These are phyloP conservation scores for Procambarus virginalis DNA, from an alignment of 1,140 invertebrate genomes.

Conservation along the genomic window DNA sequence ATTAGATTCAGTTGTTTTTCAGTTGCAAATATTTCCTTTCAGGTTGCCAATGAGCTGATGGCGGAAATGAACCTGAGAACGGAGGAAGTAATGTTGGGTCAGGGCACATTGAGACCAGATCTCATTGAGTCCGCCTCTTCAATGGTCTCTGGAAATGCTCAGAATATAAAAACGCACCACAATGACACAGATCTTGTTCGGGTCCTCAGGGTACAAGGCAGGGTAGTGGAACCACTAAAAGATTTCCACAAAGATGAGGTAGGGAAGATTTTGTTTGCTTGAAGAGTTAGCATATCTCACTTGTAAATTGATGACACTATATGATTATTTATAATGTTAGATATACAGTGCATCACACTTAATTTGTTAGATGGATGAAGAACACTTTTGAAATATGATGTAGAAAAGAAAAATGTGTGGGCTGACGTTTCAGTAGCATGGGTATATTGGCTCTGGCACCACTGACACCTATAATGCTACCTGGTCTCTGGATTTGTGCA, in stretches of 20 bases:
- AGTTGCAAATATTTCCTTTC: neutral
- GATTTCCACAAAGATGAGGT: constrained; percentile 99
- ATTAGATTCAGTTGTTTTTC: neutral
- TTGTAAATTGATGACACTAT: no score
- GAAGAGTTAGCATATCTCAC: neutral
- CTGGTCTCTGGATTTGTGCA: no score
- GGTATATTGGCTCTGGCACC: no score
- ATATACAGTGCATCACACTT: no score
- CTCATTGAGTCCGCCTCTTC: constrained; percentile 97
- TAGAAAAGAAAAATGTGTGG: no score
- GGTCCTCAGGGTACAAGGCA: constrained; percentile 86
- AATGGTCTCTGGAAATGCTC: constrained; percentile 88
- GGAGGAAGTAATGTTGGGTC: constrained; percentile 89
- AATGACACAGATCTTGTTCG: constrained; percentile 98
- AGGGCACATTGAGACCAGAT: constrained; percentile 96
- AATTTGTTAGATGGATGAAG: no score
- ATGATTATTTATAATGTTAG: no score
- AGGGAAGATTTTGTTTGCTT: neutral
- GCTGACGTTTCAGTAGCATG: no score
- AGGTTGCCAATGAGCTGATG: constrained; percentile 88
- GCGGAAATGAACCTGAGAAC: constrained; percentile 86
- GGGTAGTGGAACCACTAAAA: constrained; percentile 97
- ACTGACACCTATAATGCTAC: no score
- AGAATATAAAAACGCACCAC: constrained; percentile 99
- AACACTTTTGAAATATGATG: no score